Evolutionary conservation across 2,113 vertebrate species (phyloP).

Genomic region (Phylloscopus whistleri): DNA sequence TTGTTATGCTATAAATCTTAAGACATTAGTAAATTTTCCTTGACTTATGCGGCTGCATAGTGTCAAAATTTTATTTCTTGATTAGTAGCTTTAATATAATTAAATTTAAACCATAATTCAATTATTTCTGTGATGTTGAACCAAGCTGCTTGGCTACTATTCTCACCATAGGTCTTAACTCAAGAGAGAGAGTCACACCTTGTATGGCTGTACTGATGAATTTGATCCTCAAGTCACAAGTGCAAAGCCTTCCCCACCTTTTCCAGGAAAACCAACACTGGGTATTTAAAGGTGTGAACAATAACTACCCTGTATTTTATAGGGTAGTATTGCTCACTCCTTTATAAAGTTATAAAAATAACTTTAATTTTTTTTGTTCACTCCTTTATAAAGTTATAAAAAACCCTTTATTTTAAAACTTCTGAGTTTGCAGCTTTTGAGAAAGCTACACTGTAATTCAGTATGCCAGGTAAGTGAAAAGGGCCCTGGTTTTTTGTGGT

Average conservation of each 20-base stretch:
- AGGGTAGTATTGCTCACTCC: not conserved
- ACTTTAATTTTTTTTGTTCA: too few species aligned
- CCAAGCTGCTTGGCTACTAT: not conserved
- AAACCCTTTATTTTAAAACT: not conserved
- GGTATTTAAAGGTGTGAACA: not conserved
- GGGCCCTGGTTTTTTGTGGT: not conserved
- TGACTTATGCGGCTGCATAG: not conserved
- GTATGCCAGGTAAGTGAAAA: not conserved
- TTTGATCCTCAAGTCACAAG: not conserved
- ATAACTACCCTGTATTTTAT: not conserved
- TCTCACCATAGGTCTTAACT: not conserved
- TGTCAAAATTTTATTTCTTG: not conserved
- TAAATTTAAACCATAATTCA: not conserved
- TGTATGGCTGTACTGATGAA: not conserved
- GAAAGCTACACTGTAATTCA: not conserved
- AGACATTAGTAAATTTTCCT: not conserved
- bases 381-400: too few species aligned
- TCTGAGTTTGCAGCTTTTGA: not conserved
- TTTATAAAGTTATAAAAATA: not conserved
- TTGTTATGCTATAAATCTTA: not conserved
- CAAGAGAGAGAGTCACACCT: rapidly evolving
- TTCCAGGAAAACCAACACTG: not conserved
- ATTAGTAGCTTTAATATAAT: not conserved
- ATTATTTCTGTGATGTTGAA: not conserved
- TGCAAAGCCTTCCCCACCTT: not conserved